Percentiles rank a stretch among this genome's conserved stretches.
These are phyloP conservation scores for Drosophila emarginata DNA, from an alignment of 2,888 invertebrate genomes.

Conservation along the genomic window DNA sequence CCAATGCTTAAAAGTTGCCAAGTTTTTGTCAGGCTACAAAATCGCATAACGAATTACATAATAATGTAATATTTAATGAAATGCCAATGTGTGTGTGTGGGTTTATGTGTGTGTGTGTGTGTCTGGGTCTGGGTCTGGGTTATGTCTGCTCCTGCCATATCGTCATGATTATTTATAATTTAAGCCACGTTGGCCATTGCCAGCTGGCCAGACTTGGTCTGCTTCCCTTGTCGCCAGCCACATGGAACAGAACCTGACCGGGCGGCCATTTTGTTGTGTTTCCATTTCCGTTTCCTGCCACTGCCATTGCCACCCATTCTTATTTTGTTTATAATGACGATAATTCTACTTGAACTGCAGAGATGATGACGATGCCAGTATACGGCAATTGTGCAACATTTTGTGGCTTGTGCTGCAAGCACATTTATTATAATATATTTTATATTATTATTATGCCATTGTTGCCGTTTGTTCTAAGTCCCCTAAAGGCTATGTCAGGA, in stretches of 20 bases:
- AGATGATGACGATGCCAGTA: conserved; percentile 39
- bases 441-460: conserved; percentile 13
- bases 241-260: conserved; percentile 31
- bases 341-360: conserved; percentile 25
- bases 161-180: conserved; percentile 74
- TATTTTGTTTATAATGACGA: conserved; percentile 40
- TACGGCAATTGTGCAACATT: conserved; percentile 10
- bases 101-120: conserved; percentile 21
- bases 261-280: conserved; percentile 66
- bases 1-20: conserved; percentile 44
- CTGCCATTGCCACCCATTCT: conserved; percentile 13
- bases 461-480: background rate
- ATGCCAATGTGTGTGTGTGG: conserved; percentile 47
- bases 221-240: conserved; percentile 13
- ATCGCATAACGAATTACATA: conserved; percentile 65
- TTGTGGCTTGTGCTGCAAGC: conserved; percentile 12
- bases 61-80: conserved; percentile 73
- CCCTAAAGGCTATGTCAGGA: background rate
- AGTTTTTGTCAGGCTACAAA: conserved; percentile 47
- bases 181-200: conserved; percentile 54
- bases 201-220: conserved; percentile 48
- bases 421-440: conserved; percentile 13
- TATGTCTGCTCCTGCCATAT: conserved; percentile 55
- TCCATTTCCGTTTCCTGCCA: conserved; percentile 57
- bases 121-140: conserved; percentile 44